Conservation (phyloP, 2,888 invertebrate species). For the Chloromyia formosa region DNA sequence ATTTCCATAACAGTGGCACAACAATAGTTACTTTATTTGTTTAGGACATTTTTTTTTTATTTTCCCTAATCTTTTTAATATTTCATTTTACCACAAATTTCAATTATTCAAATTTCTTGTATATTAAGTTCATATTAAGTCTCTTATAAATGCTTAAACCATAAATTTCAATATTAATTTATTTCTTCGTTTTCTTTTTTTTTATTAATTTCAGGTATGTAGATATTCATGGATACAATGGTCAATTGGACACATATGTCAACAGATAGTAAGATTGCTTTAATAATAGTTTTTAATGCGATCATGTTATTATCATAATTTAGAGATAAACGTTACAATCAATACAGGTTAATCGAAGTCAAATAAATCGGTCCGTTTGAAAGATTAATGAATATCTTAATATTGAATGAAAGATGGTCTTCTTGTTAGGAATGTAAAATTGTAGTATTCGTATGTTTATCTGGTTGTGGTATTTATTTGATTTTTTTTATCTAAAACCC, state of each 20-base stretch:
- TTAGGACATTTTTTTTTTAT: too few species aligned
- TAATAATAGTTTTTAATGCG: constrained; percentile 8
- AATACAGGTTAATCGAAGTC: neutral
- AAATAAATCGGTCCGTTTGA: neutral
- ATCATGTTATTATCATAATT: constrained; percentile 24
- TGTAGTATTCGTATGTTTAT: too few species aligned
- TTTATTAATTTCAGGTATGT: constrained; percentile 39
- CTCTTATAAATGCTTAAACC: constrained; percentile 9
- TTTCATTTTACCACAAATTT: neutral
- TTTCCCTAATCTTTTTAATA: too few species aligned
- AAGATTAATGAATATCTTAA: constrained; percentile 14
- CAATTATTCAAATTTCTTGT: constrained; percentile 22
- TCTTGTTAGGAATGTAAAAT: too few species aligned
- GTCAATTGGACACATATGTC: constrained; percentile 29
- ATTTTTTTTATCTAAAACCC: too few species aligned
- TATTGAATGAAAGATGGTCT: neutral
- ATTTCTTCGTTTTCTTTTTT: constrained; percentile 11
- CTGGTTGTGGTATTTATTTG: too few species aligned
- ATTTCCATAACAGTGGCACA: too few species aligned
- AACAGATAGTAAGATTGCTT: constrained; percentile 24
- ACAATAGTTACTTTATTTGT: too few species aligned
- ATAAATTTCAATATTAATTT: constrained; percentile 23
- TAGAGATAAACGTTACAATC: constrained; percentile 24
- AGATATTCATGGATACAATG: constrained; percentile 39
- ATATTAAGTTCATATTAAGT: constrained; percentile 5